Conservation (phyloP, 2,797 vertebrate species). For the Muscicapa comitata region DNA sequence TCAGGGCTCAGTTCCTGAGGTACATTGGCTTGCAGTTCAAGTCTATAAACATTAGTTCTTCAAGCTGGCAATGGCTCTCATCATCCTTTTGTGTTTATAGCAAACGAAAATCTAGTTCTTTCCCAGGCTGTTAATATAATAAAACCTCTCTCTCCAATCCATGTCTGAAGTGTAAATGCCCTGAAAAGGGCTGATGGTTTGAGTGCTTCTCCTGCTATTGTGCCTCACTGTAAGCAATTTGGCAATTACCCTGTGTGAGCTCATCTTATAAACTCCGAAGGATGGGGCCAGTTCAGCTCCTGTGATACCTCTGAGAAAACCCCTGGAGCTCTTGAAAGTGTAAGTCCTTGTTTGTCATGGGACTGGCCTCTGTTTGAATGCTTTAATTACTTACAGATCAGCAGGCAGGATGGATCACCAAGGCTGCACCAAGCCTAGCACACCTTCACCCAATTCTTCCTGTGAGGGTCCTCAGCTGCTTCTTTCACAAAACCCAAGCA, state of each 20-base stretch:
- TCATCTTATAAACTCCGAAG: not conserved
- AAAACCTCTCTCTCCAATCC: not conserved
- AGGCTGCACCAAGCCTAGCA: not conserved
- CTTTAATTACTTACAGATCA: not conserved
- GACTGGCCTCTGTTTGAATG: not conserved
- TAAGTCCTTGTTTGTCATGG: not conserved
- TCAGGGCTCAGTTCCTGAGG: not conserved
- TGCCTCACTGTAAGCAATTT: accelerated
- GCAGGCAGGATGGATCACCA: not conserved
- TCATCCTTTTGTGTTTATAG: not conserved
- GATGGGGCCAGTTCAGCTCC: not conserved
- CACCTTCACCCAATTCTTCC: not conserved
- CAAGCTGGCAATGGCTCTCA: not conserved
- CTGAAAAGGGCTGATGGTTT: not conserved
- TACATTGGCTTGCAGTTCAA: not conserved
- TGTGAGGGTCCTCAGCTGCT: not conserved
- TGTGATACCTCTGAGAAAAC: not conserved
- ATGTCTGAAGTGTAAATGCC: not conserved
- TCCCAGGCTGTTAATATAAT: not conserved
- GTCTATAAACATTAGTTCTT: not conserved
- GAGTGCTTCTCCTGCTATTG: not conserved
- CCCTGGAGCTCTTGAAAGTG: not conserved
- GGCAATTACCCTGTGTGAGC: not conserved
- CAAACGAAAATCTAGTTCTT: not conserved
- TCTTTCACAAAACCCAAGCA: not conserved